phyloP scores from a whole-genome alignment of 2,888 invertebrate genomes.

The Rutpela maculata region DNA sequence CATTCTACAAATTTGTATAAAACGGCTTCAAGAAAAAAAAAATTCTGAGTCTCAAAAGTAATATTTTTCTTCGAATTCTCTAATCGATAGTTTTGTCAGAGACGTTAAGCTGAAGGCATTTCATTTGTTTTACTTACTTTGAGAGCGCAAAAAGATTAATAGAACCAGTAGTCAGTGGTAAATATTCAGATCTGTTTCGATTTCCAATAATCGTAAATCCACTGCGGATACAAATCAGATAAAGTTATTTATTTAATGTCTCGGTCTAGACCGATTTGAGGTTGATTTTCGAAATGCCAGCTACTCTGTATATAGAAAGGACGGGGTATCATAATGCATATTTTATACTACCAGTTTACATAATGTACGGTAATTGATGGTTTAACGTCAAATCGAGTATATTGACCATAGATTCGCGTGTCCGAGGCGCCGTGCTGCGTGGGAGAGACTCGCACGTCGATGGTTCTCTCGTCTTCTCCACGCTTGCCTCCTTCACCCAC shows the following conservation, averaged over 20 bases:
- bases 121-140: not conserved
- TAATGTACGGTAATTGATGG: constrained; percentile 39
- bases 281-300: constrained; percentile 15
- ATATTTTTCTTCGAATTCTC: no score
- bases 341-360: constrained; percentile 18
- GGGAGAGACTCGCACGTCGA: constrained; percentile 26
- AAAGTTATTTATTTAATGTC: constrained; percentile 24
- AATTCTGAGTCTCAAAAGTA: no score
- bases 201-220: constrained; percentile 22
- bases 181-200: not conserved
- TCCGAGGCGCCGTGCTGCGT: constrained; percentile 37
- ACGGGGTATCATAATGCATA: constrained; percentile 18
- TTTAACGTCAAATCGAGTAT: constrained; percentile 7
- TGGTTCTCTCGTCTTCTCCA: constrained; percentile 2
- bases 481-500: constrained; percentile 2
- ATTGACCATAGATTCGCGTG: constrained; percentile 34
- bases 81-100: no score
- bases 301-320: constrained; percentile 14
- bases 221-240: constrained; percentile 1
- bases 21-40: no score
- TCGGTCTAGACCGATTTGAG: constrained; percentile 25
- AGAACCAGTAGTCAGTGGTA: not conserved
- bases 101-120: no score
- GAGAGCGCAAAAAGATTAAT: not conserved
- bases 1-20: no score